Conservation (phyloP, 2,888 invertebrate species). For the Ptychoptera albimana region DNA sequence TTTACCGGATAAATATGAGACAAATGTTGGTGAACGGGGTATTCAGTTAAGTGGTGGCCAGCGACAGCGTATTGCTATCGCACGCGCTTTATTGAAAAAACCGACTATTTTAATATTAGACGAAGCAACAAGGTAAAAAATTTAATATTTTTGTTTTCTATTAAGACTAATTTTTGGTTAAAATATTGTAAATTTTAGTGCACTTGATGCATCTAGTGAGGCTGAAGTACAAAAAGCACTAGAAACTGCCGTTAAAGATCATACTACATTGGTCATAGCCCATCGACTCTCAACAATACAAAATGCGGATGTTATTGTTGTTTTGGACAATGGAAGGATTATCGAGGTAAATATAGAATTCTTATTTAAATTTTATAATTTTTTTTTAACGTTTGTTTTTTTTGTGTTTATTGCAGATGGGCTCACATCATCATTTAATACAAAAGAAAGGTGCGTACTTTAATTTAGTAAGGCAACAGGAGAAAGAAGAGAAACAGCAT, state of each 20-base stretch:
- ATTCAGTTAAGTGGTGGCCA: slow-evolving; percentile 89
- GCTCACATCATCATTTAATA: slow-evolving; percentile 65
- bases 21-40: slow-evolving; percentile 79
- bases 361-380: neutral
- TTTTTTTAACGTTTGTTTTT: neutral
- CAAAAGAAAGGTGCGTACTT: slow-evolving; percentile 69
- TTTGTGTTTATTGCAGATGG: slow-evolving; percentile 43
- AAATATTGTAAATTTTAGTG: slow-evolving; percentile 39
- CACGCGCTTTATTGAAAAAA: slow-evolving; percentile 80
- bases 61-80: slow-evolving; percentile 89
- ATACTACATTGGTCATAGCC: slow-evolving; percentile 90
- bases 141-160: neutral
- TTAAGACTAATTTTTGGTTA: no score
- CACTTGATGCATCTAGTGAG: slow-evolving; percentile 85
- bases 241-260: slow-evolving; percentile 63
- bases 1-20: slow-evolving; percentile 74
- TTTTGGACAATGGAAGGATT: slow-evolving; percentile 66
- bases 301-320: slow-evolving; percentile 84
- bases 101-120: slow-evolving; percentile 79
- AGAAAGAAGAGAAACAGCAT: slow-evolving; percentile 28
- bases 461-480: slow-evolving; percentile 65
- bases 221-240: slow-evolving; percentile 77
- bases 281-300: slow-evolving; percentile 84
- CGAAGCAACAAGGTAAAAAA: slow-evolving; percentile 74
- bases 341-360: slow-evolving; percentile 46